phyloP scores from a whole-genome alignment of 2,888 invertebrate species.

The Calephelis perditalis region DNA sequence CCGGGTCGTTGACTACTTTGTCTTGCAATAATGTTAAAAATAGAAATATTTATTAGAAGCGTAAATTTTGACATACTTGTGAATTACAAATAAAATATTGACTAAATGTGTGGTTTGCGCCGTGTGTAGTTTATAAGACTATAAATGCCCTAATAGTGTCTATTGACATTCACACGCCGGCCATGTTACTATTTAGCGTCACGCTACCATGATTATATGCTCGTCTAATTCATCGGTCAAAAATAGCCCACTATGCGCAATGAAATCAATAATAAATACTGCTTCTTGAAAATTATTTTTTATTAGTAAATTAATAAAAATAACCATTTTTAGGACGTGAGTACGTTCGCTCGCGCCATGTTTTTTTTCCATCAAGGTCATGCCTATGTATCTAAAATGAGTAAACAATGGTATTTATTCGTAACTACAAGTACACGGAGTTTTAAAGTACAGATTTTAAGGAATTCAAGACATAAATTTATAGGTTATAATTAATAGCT shows the following conservation, averaged over 20 bases:
- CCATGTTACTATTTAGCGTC: slow-evolving; percentile 73
- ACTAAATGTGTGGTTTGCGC: background rate
- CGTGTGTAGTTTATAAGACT: slow-evolving; percentile 7
- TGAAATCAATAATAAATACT: slow-evolving; percentile 49
- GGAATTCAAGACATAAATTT: slow-evolving; percentile 26
- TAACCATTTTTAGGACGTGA: slow-evolving; percentile 47
- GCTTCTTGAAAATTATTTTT: slow-evolving; percentile 30
- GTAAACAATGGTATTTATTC: slow-evolving; percentile 65
- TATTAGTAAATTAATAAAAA: slow-evolving; percentile 36
- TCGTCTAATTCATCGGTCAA: slow-evolving; percentile 49
- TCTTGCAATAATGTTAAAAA: slow-evolving; percentile 12
- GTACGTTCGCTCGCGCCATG: slow-evolving; percentile 73
- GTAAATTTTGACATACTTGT: slow-evolving; percentile 25
- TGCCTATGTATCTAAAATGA: slow-evolving; percentile 64
- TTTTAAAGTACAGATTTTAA: background rate
- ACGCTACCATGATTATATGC: slow-evolving; percentile 62
- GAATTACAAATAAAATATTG: slow-evolving; percentile 1
- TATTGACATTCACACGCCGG: slow-evolving; percentile 53
- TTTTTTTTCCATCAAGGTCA: slow-evolving; percentile 74
- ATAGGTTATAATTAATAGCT: background rate
- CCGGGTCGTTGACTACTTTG: slow-evolving; percentile 68
- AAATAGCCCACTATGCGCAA: slow-evolving; percentile 53
- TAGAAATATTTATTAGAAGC: slow-evolving; percentile 12
- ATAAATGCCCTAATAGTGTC: slow-evolving; percentile 10
- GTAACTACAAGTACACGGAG: slow-evolving; percentile 6